Percentiles rank a stretch among this genome's conserved stretches.
These are phyloP conservation scores for Tarsius wallacei DNA, from an alignment of 2,797 vertebrate genomes.

Conservation along the genomic window DNA sequence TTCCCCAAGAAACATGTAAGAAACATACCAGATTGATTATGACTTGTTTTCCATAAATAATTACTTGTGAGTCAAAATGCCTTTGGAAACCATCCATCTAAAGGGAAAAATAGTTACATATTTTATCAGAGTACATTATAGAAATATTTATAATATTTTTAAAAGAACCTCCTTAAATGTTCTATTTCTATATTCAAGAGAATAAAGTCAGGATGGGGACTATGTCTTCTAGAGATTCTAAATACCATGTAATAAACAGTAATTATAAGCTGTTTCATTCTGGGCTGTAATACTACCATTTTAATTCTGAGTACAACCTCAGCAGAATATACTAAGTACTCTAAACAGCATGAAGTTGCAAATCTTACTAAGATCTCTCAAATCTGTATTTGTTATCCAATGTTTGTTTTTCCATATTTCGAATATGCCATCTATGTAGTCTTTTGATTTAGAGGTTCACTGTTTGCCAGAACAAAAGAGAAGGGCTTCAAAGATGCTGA, in stretches of 20 bases:
- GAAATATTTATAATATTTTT: neutral
- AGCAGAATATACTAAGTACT: neutral
- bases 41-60: conserved; percentile 97
- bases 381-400: neutral
- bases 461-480: neutral
- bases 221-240: neutral
- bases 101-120: conserved; percentile 42
- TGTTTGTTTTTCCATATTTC: neutral
- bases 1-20: conserved; percentile 8
- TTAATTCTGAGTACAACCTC: neutral
- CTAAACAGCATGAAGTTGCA: neutral
- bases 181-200: neutral
- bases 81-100: conserved; percentile 98
- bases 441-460: neutral
- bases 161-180: neutral
- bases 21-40: conserved; percentile 96
- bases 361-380: neutral
- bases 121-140: neutral
- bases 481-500: neutral
- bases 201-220: neutral
- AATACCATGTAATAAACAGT: neutral
- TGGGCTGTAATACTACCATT: neutral
- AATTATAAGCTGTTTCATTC: neutral
- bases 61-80: conserved; percentile 98
- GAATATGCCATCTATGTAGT: neutral